A percentile compares a stretch with the other conserved stretches of the same genome.
phyloP scores from a whole-genome alignment of 2,888 invertebrate species.

The Pristionchus maxplancki region DNA sequence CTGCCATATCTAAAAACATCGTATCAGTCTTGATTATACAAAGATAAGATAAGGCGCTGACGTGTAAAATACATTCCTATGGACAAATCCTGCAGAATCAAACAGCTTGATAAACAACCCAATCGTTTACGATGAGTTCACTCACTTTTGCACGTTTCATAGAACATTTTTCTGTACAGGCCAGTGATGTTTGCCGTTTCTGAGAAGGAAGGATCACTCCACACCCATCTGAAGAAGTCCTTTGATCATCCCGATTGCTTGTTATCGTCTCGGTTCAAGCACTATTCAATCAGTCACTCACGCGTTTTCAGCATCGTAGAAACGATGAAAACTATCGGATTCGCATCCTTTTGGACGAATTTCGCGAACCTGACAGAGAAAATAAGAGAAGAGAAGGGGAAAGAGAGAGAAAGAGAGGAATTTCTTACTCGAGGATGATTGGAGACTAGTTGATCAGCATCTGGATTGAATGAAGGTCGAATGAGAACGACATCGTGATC shows the following conservation, averaged over 20 bases:
- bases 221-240: conserved; percentile 2
- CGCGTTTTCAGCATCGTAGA: conserved; percentile 3
- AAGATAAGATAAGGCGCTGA: not conserved
- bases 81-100: not conserved
- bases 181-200: not conserved
- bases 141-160: conserved; percentile 39
- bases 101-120: not conserved
- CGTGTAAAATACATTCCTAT: not conserved
- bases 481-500: conserved; percentile 48
- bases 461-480: conserved; percentile 44
- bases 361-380: not conserved
- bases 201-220: conserved; percentile 3
- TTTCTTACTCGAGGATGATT: conserved; percentile 29
- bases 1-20: conserved; percentile 20
- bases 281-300: not conserved
- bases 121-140: not conserved
- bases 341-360: conserved; percentile 11
- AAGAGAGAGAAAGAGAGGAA: not conserved
- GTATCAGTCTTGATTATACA: not conserved
- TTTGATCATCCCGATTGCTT: not conserved
- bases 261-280: not conserved
- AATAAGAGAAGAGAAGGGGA: not conserved
- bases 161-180: not conserved
- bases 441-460: conserved; percentile 11
- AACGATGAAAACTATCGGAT: not conserved